Evolutionary conservation across 2,113 vertebrate genomes (phyloP).

Genomic region (Poecile atricapillus): DNA sequence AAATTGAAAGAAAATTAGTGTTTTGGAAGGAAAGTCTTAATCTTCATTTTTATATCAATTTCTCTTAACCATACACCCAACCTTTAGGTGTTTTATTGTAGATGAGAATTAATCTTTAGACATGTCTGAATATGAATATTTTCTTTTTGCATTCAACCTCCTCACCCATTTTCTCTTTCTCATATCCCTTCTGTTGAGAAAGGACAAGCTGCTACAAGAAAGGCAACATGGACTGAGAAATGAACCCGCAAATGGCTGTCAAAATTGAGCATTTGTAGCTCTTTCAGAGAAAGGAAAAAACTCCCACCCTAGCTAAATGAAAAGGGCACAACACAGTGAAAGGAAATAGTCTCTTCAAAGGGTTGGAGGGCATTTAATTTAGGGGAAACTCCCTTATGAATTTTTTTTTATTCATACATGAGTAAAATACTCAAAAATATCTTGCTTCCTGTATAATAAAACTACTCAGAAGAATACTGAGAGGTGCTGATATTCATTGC

Average conservation of each 20-base stretch:
- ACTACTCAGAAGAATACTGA: neutral
- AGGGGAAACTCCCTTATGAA: neutral
- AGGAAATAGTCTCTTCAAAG: neutral
- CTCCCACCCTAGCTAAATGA: neutral
- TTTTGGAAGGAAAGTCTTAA: neutral
- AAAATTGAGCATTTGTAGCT: neutral
- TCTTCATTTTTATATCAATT: neutral
- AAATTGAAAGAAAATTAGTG: neutral
- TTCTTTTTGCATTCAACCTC: neutral
- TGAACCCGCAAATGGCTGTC: neutral
- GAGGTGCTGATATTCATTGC: neutral
- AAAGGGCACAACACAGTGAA: neutral
- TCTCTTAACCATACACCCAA: neutral
- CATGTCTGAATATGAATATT: neutral
- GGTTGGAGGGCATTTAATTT: neutral
- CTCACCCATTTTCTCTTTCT: neutral
- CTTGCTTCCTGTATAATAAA: neutral
- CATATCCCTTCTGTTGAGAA: neutral
- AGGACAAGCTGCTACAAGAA: neutral
- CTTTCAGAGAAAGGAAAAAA: neutral
- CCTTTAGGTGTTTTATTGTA: neutral
- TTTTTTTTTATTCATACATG: neutral
- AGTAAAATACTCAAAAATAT: neutral
- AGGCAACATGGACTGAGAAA: neutral
- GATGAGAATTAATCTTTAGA: neutral